Conservation (phyloP, 2,888 invertebrate species). For the Crocallis elinguaria region DNA sequence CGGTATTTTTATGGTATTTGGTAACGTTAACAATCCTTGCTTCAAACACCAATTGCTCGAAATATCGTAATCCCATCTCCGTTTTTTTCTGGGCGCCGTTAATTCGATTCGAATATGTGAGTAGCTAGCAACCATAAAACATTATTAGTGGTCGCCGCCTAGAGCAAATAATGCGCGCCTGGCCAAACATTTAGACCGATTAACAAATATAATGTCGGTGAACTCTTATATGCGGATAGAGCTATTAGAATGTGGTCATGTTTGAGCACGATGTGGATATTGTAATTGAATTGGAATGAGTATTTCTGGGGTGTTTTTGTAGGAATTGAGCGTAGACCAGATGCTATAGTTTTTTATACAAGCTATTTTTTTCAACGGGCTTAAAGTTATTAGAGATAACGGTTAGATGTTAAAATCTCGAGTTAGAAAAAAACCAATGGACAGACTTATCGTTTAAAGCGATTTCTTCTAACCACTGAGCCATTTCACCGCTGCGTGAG, state of each 20-base stretch:
- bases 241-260: conserved; percentile 18
- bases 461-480: no score
- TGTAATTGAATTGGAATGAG: not conserved
- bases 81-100: conserved; percentile 59
- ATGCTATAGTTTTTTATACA: no score
- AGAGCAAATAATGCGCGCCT: conserved; percentile 65
- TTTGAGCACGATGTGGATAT: not conserved
- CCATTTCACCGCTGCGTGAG: no score
- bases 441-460: no score
- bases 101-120: conserved; percentile 71
- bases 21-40: no score
- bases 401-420: no score
- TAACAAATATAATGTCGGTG: conserved; percentile 62
- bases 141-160: conserved; percentile 78
- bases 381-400: no score
- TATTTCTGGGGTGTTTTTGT: not conserved
- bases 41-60: conserved; percentile 22
- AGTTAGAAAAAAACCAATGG: no score
- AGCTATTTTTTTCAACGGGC: no score
- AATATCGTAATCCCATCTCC: not conserved
- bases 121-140: conserved; percentile 75
- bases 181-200: conserved; percentile 61
- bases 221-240: conserved; percentile 45
- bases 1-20: no score
- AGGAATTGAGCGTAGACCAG: no score